Percentiles rank a stretch among this genome's conserved stretches.
Evolutionary conservation across 2,113 vertebrate genomes (phyloP).

Genomic region (Terrapene triunguis): DNA sequence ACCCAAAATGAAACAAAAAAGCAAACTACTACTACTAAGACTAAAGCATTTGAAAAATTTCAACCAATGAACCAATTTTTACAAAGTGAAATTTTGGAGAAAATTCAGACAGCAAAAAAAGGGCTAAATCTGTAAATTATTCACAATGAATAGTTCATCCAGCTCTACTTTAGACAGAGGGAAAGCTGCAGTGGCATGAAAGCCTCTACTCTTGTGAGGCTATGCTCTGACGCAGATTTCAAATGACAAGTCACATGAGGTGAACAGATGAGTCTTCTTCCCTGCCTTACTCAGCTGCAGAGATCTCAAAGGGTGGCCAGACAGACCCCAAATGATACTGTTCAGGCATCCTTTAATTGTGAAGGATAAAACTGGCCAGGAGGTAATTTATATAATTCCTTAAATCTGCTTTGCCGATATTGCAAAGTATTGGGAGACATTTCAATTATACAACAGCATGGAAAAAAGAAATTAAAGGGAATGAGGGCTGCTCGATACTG

Average conservation of each 20-base stretch:
- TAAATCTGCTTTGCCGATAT: conserved; percentile 47
- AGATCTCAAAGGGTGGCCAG: conserved; percentile 46
- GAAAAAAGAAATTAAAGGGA: neutral
- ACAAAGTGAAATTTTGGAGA: conserved; percentile 55
- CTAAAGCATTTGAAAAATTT: conserved; percentile 23
- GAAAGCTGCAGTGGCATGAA: conserved; percentile 59
- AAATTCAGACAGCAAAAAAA: conserved; percentile 50
- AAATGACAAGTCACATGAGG: conserved; percentile 65
- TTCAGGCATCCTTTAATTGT: conserved; percentile 36
- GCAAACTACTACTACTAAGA: neutral
- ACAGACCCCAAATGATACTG: conserved; percentile 31
- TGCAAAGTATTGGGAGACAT: neutral
- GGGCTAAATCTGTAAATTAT: conserved; percentile 56
- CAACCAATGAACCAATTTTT: conserved; percentile 66
- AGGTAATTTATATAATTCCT: conserved; percentile 49
- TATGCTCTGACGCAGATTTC: conserved; percentile 67
- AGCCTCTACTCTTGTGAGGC: conserved; percentile 48
- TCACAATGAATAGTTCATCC: conserved; percentile 35
- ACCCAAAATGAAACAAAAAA: too few species aligned
- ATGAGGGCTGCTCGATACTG: neutral
- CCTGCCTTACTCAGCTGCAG: conserved; percentile 47
- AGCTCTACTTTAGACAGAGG: conserved; percentile 28
- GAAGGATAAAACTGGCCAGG: conserved; percentile 60
- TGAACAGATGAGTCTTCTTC: conserved; percentile 67
- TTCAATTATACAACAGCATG: neutral